Evolutionary conservation across 2,888 invertebrate genomes (phyloP), one percentile per base, ranked within the genome.

Genomic region (Cataglyphis albicans): DNA sequence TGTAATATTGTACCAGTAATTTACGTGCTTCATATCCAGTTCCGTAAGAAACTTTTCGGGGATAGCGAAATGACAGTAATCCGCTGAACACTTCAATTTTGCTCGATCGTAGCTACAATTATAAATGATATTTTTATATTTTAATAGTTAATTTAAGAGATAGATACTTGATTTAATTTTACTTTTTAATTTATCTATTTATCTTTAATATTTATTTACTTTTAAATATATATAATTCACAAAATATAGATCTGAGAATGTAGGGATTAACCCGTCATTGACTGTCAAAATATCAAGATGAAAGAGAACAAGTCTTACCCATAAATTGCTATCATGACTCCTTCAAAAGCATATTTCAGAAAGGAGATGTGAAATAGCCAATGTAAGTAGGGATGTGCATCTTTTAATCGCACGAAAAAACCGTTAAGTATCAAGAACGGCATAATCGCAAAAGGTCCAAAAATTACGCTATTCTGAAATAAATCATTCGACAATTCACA

Each of bases 351-450:
- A 91, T 99, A 98, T 91, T 98, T 98, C 52, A 98, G 95, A 94
- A 98, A 99, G 0, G 98, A 98, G 48, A 97, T 95, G 93, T 98
- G 97, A 91, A 98, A 98, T 44, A 99, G 91, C 98, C 98, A 99
- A 65, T 96, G 96, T 87, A 98, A 95, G 91, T 96, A 96, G 0
- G 95, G 94, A 10, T 98, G 98, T 1, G 98, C 97, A 90, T 98
- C 98, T 90, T 96, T 96, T 90, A 97, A 96, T 91, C 97, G 97
- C 1, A 99, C 96, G 94, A 99, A 99, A 95, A 98, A 99, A 7
- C 99, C 99, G 80, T 98, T 98, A 95, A 99, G 99, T 90, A 98
- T 96, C 35, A 98, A 96, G 93, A 98, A 98, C 0, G 99, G 99
- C 94, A 98, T 96, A 86, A 98, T 96, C 91, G 97, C 96, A 87